A percentile compares a stretch with the other conserved stretches of the same genome.
Conservation (phyloP, 2,113 vertebrate species). For the Onychostruthus taczanowskii region DNA sequence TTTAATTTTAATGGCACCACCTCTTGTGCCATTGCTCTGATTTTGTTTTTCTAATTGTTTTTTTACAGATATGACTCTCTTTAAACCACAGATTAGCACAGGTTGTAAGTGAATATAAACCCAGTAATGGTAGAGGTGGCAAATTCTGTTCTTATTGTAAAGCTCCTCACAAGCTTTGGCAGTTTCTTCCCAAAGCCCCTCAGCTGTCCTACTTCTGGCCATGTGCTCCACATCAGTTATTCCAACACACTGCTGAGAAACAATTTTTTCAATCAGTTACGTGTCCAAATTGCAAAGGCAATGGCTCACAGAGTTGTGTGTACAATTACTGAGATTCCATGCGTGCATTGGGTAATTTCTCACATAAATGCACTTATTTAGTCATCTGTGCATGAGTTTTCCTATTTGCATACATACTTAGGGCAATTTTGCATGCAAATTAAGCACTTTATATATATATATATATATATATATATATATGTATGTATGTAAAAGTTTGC, state of each 20-base stretch:
- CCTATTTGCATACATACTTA: conserved; percentile 66
- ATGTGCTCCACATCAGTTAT: not conserved
- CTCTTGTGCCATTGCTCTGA: rapidly evolving
- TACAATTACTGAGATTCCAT: conserved; percentile 57
- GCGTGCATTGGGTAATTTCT: conserved; percentile 59
- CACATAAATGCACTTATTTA: conserved; percentile 68
- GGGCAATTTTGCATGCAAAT: conserved; percentile 62
- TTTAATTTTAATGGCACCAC: not conserved
- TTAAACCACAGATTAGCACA: not conserved
- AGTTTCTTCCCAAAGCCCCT: not conserved
- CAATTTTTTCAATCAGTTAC: conserved; percentile 45
- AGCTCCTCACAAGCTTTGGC: not conserved
- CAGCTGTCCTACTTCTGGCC: not conserved
- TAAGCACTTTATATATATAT: conserved; percentile 49
- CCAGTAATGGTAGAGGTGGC: not conserved
- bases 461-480: conserved; percentile 23
- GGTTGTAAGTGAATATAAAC: not conserved
- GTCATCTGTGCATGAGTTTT: conserved; percentile 61
- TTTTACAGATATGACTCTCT: not conserved
- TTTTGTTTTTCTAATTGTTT: not conserved
- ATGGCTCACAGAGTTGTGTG: conserved; percentile 28
- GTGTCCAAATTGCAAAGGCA: conserved; percentile 54
- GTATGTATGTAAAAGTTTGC: conserved; percentile 49
- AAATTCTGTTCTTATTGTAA: not conserved
- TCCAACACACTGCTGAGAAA: not conserved